These are phyloP conservation scores for Oscheius sp. DNA, from an alignment of 2,888 invertebrate species.

Conservation along the genomic window DNA sequence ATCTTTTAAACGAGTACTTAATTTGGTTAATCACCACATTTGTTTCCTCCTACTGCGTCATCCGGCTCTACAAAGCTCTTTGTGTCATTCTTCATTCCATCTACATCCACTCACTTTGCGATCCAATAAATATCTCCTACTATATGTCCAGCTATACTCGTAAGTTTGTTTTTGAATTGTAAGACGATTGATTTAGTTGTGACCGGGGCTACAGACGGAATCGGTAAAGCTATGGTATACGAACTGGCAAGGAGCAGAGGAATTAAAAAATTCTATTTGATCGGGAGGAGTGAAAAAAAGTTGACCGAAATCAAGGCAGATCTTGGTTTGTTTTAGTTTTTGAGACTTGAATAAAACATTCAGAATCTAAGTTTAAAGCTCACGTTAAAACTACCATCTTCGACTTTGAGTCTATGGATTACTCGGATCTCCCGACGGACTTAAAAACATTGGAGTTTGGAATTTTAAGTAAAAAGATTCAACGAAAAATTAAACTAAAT, in stretches of 20 bases:
- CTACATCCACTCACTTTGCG: conserved; percentile 45
- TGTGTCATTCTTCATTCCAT: conserved; percentile 45
- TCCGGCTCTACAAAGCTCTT: neutral
- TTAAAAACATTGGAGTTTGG: conserved; percentile 58
- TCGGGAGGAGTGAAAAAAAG: conserved; percentile 62
- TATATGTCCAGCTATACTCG: conserved; percentile 51
- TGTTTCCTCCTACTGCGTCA: neutral
- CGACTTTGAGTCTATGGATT: conserved; percentile 63
- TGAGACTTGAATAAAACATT: neutral
- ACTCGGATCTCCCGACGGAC: conserved; percentile 54
- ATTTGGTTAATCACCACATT: too few relatives aligned
- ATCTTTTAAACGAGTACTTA: too few relatives aligned
- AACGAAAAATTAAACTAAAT: neutral
- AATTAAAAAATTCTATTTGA: conserved; percentile 61
- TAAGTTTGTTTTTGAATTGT: neutral
- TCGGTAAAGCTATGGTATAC: conserved; percentile 65
- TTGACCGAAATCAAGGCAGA: conserved; percentile 51
- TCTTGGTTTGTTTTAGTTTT: conserved; percentile 38
- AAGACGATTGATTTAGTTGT: conserved; percentile 50
- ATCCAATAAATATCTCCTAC: conserved; percentile 38
- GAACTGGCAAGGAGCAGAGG: conserved; percentile 61
- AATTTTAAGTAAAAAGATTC: conserved; percentile 56
- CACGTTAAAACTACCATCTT: conserved; percentile 53
- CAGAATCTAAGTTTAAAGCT: conserved; percentile 42
- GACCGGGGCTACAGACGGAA: conserved; percentile 68